phyloP scores from a whole-genome alignment of 2,113 vertebrate species.

The Proterorhinus semilunaris region DNA sequence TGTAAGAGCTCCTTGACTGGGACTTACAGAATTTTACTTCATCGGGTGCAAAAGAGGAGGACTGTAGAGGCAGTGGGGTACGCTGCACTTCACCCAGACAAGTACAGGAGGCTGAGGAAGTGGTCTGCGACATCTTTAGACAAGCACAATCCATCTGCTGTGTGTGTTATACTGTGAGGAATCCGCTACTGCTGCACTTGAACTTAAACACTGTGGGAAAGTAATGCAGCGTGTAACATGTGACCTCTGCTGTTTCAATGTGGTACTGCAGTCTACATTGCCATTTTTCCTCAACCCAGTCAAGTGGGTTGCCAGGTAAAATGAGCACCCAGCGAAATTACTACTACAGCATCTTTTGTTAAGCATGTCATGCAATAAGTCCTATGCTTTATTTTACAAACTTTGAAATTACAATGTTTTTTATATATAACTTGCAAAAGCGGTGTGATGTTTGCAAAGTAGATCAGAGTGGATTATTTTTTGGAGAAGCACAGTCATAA shows the following conservation, averaged over 20 bases:
- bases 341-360: too few species aligned
- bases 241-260: background rate
- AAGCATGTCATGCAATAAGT: too few species aligned
- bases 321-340: too few species aligned
- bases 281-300: background rate
- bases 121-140: slow-evolving; percentile 44
- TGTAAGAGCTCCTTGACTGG: slow-evolving; percentile 71
- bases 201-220: background rate
- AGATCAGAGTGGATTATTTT: too few species aligned
- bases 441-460: too few species aligned
- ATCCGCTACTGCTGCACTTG: background rate
- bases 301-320: background rate
- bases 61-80: slow-evolving; percentile 64
- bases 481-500: too few species aligned
- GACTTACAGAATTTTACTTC: slow-evolving; percentile 75
- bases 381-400: too few species aligned
- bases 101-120: slow-evolving; percentile 38
- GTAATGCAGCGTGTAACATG: background rate
- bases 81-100: slow-evolving; percentile 50
- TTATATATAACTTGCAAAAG: too few species aligned
- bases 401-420: too few species aligned
- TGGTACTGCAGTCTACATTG: background rate
- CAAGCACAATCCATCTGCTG: slow-evolving; percentile 63
- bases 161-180: slow-evolving; percentile 68
- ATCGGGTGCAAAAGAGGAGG: slow-evolving; percentile 73